These are phyloP conservation scores for Caenorhabditis zanzibari DNA, from an alignment of 2,888 invertebrate species.

Conservation along the genomic window DNA sequence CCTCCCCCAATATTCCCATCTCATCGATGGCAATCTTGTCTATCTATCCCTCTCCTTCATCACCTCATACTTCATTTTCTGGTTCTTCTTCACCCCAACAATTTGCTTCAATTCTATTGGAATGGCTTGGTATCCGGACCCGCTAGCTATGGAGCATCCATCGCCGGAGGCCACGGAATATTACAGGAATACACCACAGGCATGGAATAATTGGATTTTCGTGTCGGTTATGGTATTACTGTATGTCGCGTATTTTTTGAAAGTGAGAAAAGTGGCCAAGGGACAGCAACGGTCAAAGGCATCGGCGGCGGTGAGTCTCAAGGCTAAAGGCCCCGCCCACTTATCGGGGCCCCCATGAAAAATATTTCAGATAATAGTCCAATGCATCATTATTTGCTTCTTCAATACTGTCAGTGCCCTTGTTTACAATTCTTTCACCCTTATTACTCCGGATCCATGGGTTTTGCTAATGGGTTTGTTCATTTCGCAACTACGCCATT, in stretches of 20 bases:
- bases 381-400: slow-evolving; percentile 50
- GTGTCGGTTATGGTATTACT: slow-evolving; percentile 29
- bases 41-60: slow-evolving; percentile 12
- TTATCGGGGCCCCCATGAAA: no score
- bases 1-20: slow-evolving; percentile 17
- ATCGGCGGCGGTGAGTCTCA: slow-evolving; percentile 26
- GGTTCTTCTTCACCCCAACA: slow-evolving; percentile 35
- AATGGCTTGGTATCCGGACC: slow-evolving; percentile 41
- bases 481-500: neutral
- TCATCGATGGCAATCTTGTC: slow-evolving; percentile 21
- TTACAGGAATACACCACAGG: slow-evolving; percentile 25
- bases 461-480: slow-evolving; percentile 16
- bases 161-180: neutral
- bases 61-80: slow-evolving; percentile 13
- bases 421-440: slow-evolving; percentile 26
- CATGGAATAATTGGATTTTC: slow-evolving; percentile 52
- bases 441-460: slow-evolving; percentile 33
- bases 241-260: slow-evolving; percentile 21
- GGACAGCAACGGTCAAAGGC: slow-evolving; percentile 50
- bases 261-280: slow-evolving; percentile 35
- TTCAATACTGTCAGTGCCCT: slow-evolving; percentile 41
- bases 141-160: neutral
- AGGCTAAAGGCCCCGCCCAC: no score
- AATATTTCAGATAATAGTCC: slow-evolving; percentile 43
- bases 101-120: slow-evolving; percentile 35